Percentiles rank a stretch among this genome's conserved stretches.
Conservation (phyloP, 1,140 invertebrate species). For the Drosophila eugracilis region DNA sequence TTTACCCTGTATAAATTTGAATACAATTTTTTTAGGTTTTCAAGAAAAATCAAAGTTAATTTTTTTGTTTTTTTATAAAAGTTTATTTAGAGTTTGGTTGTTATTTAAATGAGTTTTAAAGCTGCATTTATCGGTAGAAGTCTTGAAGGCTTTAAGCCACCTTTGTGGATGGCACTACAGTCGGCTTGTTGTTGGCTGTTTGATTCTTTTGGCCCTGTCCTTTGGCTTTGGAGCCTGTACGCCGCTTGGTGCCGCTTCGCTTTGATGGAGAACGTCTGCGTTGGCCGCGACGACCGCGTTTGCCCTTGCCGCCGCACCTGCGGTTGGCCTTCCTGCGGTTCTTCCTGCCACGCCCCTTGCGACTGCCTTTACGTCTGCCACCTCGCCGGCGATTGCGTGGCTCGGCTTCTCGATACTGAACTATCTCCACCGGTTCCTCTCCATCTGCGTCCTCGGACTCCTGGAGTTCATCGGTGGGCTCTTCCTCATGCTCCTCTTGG, state of each 20-base stretch:
- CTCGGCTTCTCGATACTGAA: background rate
- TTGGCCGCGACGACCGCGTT: slow-evolving; percentile 28
- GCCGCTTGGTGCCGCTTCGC: slow-evolving; percentile 23
- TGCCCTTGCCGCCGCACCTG: slow-evolving; percentile 21
- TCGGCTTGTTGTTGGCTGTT: slow-evolving; percentile 8
- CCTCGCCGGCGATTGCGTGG: slow-evolving; percentile 1
- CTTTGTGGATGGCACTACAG: slow-evolving; percentile 7
- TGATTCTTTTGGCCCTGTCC: slow-evolving; percentile 23
- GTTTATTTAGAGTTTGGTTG: slow-evolving; percentile 10
- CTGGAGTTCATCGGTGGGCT: slow-evolving; percentile 14
- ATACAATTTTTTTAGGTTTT: too few relatives aligned
- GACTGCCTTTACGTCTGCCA: slow-evolving; percentile 11
- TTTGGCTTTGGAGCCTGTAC: slow-evolving; percentile 14
- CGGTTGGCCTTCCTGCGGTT: slow-evolving; percentile 32
- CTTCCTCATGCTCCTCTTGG: slow-evolving; percentile 5
- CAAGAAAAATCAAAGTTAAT: too few relatives aligned
- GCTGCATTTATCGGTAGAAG: background rate
- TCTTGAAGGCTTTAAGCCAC: slow-evolving; percentile 1
- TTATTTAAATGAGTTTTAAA: slow-evolving; percentile 2
- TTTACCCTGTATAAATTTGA: too few relatives aligned
- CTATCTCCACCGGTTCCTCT: slow-evolving; percentile 12
- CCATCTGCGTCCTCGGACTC: slow-evolving; percentile 9
- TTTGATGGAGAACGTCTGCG: slow-evolving; percentile 18
- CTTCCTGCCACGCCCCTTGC: slow-evolving; percentile 32
- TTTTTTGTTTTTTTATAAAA: too few relatives aligned